A percentile compares a stretch with the other conserved stretches of the same genome.
Conservation (phyloP, 2,113 vertebrate genomes). For the Nyctereutes procyonoides region DNA sequence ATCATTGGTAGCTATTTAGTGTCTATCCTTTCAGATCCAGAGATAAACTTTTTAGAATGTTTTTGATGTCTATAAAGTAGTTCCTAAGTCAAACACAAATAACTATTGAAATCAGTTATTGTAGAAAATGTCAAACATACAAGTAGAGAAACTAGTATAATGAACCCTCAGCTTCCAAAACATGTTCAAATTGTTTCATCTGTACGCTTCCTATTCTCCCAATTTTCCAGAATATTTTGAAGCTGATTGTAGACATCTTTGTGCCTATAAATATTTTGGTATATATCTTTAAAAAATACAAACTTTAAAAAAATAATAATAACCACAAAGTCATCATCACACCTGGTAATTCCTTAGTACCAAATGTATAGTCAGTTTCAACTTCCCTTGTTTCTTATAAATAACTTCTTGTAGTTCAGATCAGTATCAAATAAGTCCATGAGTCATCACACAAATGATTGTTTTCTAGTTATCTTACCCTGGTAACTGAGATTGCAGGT, state of each 20-base stretch:
- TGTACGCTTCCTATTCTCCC: neutral
- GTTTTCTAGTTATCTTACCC: neutral
- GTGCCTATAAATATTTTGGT: neutral
- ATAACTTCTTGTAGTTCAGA: neutral
- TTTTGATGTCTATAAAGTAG: conserved; percentile 4
- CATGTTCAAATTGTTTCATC: neutral
- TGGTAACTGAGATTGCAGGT: neutral
- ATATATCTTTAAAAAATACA: neutral
- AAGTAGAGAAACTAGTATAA: neutral
- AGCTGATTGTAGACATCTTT: conserved; percentile 14
- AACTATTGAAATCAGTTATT: conserved; percentile 1
- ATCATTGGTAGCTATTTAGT: neutral
- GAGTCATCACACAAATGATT: neutral
- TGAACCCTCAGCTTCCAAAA: neutral
- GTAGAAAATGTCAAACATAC: neutral
- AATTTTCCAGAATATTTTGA: neutral
- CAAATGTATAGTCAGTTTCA: conserved; percentile 14
- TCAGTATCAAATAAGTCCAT: neutral
- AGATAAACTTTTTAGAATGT: neutral
- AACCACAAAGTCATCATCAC: conserved; percentile 19
- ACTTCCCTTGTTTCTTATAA: neutral
- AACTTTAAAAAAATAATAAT: neutral
- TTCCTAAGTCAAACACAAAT: conserved; percentile 39
- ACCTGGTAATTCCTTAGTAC: neutral
- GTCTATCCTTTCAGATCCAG: neutral